Evolutionary conservation across 1,140 invertebrate species (phyloP).

Genomic region (Drosophila gunungcola): DNA sequence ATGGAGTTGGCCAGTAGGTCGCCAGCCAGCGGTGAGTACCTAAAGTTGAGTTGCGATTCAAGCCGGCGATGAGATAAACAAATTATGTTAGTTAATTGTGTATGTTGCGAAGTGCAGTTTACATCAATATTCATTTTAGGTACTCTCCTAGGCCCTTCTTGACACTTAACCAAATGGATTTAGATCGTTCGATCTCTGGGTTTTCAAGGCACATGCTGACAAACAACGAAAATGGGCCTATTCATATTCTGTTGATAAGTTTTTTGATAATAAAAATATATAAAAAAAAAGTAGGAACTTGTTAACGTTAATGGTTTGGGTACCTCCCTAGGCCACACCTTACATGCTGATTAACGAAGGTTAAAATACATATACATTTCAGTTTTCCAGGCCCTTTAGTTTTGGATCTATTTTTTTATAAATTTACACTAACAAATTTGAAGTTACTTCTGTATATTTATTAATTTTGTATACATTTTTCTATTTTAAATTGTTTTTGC

Average conservation of each 20-base stretch:
- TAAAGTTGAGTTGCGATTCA: conserved; percentile 16
- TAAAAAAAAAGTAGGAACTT: too few species aligned
- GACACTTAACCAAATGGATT: not conserved
- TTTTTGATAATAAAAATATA: not conserved
- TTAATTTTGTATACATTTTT: too few species aligned
- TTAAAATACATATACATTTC: not conserved
- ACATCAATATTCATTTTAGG: conserved; percentile 6
- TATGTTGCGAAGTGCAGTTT: not conserved
- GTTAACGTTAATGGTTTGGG: too few species aligned
- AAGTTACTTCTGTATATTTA: too few species aligned
- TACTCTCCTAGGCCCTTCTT: conserved; percentile 1
- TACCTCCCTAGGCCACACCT: too few species aligned
- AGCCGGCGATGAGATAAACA: not conserved
- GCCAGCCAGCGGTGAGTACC: conserved; percentile 90
- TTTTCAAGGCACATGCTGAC: not conserved
- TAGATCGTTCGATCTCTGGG: not conserved
- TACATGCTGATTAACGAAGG: conserved; percentile 2
- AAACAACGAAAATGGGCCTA: not conserved
- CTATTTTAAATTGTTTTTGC: too few species aligned
- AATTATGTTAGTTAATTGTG: not conserved
- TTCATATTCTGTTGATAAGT: not conserved
- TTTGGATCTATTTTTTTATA: too few species aligned
- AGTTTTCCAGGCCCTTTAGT: too few species aligned
- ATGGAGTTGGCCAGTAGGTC: conserved; percentile 88
- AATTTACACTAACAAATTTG: too few species aligned